Percentiles rank a stretch among this genome's conserved stretches.
phyloP scores from a whole-genome alignment of 2,888 invertebrate genomes.

The Ceramica pisi region DNA sequence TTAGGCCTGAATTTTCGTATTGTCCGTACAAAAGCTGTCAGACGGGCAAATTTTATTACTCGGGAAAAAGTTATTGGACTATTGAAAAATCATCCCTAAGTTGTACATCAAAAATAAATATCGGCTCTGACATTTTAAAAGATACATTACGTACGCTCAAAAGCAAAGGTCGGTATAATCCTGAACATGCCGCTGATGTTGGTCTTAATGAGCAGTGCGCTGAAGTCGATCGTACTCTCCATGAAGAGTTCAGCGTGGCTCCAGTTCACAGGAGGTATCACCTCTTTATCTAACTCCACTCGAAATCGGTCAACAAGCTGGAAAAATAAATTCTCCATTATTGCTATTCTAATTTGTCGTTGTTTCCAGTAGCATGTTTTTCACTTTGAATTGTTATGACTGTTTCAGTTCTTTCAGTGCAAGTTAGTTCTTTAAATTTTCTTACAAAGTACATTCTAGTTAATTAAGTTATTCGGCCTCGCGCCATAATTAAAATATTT shows the following conservation, averaged over 20 bases:
- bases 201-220: constrained; percentile 75
- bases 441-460: no score
- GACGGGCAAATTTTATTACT: no score
- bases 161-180: constrained; percentile 73
- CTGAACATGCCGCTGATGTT: constrained; percentile 72
- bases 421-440: no score
- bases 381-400: no score
- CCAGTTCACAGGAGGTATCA: constrained; percentile 76
- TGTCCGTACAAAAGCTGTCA: no score
- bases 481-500: no score
- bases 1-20: no score
- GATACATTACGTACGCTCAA: constrained; percentile 75
- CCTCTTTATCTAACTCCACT: constrained; percentile 67
- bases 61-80: no score
- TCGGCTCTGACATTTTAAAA: not conserved
- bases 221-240: constrained; percentile 79
- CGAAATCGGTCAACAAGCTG: constrained; percentile 78
- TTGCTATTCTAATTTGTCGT: not conserved
- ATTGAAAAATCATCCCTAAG: no score
- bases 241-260: constrained; percentile 76
- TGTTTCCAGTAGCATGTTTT: no score
- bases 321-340: constrained; percentile 22
- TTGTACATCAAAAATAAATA: not conserved
- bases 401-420: no score
- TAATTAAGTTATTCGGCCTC: no score